These are phyloP conservation scores for Hippotragus niger DNA, from an alignment of 2,113 vertebrate genomes.

Conservation along the genomic window DNA sequence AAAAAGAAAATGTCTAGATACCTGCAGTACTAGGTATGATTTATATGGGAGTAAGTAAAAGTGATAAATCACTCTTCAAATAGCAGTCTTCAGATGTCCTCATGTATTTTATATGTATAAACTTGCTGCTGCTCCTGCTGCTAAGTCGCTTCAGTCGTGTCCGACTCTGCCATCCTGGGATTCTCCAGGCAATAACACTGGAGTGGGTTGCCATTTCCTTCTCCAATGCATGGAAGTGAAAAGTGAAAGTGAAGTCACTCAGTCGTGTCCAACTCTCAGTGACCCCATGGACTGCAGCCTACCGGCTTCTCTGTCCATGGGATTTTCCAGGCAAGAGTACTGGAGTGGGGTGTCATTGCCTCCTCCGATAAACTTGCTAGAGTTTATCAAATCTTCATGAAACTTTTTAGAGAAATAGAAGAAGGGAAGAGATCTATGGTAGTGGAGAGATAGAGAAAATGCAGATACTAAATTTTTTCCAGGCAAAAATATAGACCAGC, in stretches of 20 bases:
- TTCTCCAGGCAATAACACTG: too few relatives aligned
- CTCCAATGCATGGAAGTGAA: too few relatives aligned
- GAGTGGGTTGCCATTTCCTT: too few relatives aligned
- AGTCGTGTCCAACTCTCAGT: too few relatives aligned
- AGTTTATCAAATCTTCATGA: conserved; percentile 6
- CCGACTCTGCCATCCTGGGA: rapidly evolving
- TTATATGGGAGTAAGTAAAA: neutral
- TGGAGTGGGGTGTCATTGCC: too few relatives aligned
- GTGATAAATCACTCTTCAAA: neutral
- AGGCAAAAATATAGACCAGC: neutral
- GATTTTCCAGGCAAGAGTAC: too few relatives aligned
- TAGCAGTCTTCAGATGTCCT: neutral
- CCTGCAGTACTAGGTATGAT: neutral
- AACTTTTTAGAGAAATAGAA: neutral
- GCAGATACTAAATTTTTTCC: neutral
- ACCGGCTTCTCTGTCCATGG: too few relatives aligned
- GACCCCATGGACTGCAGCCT: too few relatives aligned
- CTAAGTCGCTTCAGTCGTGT: too few relatives aligned
- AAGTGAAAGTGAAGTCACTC: too few relatives aligned
- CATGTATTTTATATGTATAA: neutral
- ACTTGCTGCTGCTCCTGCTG: neutral
- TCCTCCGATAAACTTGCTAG: neutral
- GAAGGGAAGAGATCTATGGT: neutral
- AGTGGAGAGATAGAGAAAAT: neutral
- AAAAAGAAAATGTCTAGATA: neutral